Evolutionary conservation across 2,797 vertebrate species (phyloP), one percentile per base, ranked within the genome.

Genomic region (Pseudomugil gertrudae): DNA sequence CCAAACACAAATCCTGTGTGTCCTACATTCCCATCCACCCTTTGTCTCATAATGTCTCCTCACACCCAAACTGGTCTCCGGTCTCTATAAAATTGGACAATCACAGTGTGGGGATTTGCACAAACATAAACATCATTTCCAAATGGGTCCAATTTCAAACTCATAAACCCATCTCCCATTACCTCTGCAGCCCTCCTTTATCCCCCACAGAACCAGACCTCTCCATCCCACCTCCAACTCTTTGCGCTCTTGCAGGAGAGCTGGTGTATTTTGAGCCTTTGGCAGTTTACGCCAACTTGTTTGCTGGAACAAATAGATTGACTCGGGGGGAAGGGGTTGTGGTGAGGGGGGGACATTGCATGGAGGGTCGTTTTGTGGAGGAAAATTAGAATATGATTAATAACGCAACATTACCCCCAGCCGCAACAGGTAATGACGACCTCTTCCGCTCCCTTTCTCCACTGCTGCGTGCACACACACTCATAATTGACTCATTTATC

Each of bases 321-420:
- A 92, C 89, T 75, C n/a, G 65, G 54, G 32, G 27, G 45, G 30
- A 19, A 13, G 43, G 17, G 38, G 30, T 35, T 45, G 32, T 71
- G 17, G 33, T 63, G 33, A 69, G 4, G 75, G 55, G 57, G 66
- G 66, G 80, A 71, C 14, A 36, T 30, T 63, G 62, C 61, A 40
- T 51, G 23, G 24, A 36, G 48, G 45, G 84, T 80, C 63, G 66
- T 83, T 86, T 80, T 69, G 85, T 10, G 32, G 81, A 88, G 75
- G 87, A 87, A 94, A 95, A 95, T 94, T 93, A 92, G 91, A 93
- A 94, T 94, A 94, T 94, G 93, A 94, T 94, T 93, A 95, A 95
- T 94, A 92, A 86, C 35, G 86, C 91, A 88, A 93, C 93, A 93
- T 94, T 94, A 92, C 85, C 79, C 89, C 71, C 73, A 80, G 74